A percentile compares a stretch with the other conserved stretches of the same genome.
Evolutionary conservation across 2,888 invertebrate species (phyloP).

Genomic region (Trissolcus brochymenae): DNA sequence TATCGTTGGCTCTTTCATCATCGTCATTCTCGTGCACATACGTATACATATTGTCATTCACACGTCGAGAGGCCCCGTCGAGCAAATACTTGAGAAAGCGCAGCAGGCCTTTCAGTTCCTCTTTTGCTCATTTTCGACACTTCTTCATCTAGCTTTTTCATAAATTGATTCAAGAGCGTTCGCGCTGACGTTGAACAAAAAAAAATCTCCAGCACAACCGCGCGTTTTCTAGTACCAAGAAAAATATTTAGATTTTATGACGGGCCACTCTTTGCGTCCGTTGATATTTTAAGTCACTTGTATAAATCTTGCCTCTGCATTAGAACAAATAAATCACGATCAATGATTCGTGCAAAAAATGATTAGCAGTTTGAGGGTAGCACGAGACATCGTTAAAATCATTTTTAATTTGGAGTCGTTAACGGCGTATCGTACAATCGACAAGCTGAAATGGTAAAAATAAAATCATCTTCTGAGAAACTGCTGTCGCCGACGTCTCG

Average conservation of each 20-base stretch:
- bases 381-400: conserved; percentile 14
- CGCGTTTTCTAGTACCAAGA: conserved; percentile 30
- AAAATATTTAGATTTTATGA: conserved; percentile 19
- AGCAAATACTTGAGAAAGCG: conserved; percentile 53
- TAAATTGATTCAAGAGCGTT: conserved; percentile 46
- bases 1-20: conserved; percentile 25
- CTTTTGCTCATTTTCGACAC: conserved; percentile 53
- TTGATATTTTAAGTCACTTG: conserved; percentile 1
- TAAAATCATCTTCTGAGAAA: conserved; percentile 66
- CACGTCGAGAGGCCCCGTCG: conserved; percentile 45
- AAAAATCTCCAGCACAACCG: conserved; percentile 12
- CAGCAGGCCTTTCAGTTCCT: conserved; percentile 54
- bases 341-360: conserved; percentile 4
- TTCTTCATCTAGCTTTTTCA: conserved; percentile 42
- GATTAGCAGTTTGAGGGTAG: background rate
- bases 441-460: conserved; percentile 63
- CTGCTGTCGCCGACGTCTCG: conserved; percentile 47
- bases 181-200: conserved; percentile 18
- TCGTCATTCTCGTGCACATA: conserved; percentile 19
- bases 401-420: conserved; percentile 61
- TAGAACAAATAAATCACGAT: conserved; percentile 2
- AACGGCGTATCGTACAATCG: conserved; percentile 67
- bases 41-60: conserved; percentile 48
- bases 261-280: background rate
- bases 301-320: background rate